phyloP scores from a whole-genome alignment of 2,113 vertebrate genomes.

The Seriola quinqueradiata region DNA sequence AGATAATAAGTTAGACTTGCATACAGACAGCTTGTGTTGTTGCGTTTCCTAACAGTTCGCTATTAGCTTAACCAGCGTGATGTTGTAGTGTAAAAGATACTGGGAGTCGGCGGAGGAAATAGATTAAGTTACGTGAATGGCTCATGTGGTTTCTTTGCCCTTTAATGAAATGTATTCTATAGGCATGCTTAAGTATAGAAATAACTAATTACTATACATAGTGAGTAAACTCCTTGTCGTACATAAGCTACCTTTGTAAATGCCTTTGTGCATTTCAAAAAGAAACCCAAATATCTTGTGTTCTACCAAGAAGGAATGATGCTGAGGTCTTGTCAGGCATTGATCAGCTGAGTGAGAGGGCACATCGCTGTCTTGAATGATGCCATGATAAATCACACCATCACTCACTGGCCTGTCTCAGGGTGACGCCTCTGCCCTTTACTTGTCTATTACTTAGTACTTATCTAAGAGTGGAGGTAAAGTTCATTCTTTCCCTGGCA shows the following conservation, averaged over 20 bases:
- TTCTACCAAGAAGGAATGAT: background rate
- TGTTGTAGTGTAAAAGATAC: no score
- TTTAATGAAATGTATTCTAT: constrained; percentile 24
- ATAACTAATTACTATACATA: background rate
- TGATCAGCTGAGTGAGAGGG: constrained; percentile 34
- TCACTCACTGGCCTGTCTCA: constrained; percentile 15
- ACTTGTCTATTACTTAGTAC: constrained; percentile 27
- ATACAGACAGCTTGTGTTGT: no score
- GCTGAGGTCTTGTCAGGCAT: constrained; percentile 18
- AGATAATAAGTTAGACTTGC: no score
- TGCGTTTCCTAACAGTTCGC: no score
- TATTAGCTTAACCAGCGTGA: no score
- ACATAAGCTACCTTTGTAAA: background rate
- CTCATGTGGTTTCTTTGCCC: background rate
- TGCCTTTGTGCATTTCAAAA: background rate
- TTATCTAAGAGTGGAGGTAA: constrained; percentile 26
- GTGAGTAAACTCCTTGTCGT: background rate
- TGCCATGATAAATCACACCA: constrained; percentile 40
- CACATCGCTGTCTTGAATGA: constrained; percentile 35
- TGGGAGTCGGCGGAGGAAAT: no score
- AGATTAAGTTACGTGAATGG: background rate
- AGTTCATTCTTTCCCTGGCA: constrained; percentile 28
- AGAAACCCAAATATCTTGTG: background rate
- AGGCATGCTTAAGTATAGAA: background rate
- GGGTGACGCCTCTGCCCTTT: constrained; percentile 37